Evolutionary conservation across 1,140 invertebrate genomes (phyloP).

Genomic region (Akabosia matsudoensis): DNA sequence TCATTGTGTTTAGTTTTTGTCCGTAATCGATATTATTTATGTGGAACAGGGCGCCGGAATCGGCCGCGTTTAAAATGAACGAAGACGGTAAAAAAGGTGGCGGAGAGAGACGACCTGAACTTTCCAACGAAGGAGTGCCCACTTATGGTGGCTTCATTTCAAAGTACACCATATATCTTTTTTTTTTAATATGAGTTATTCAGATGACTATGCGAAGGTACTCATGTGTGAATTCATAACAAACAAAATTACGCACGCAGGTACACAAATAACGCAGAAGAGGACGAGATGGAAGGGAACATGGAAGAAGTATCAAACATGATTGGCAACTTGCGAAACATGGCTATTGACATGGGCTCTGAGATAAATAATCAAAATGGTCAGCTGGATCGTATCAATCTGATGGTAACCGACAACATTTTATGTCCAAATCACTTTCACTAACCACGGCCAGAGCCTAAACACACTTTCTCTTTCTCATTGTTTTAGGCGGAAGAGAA

Average conservation of each 20-base stretch:
- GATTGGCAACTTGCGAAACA: constrained; percentile 74
- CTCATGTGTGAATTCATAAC: no score
- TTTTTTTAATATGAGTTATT: no score
- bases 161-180: no score
- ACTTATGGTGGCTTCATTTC: constrained; percentile 13
- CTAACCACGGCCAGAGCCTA: background rate
- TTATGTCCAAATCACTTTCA: background rate
- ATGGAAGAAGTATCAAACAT: constrained; percentile 60
- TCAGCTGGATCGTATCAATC: constrained; percentile 94
- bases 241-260: no score
- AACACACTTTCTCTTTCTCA: constrained; percentile 37
- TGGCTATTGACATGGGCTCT: constrained; percentile 98
- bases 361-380: constrained; percentile 96
- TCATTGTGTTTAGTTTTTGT: background rate
- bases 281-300: constrained; percentile 52
- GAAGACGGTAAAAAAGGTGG: background rate
- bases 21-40: background rate
- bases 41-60: background rate
- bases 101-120: background rate
- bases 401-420: constrained; percentile 71
- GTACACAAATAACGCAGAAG: constrained; percentile 50
- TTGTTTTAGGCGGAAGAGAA: constrained; percentile 67
- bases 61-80: background rate
- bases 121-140: background rate
- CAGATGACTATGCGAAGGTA: no score